A percentile compares a stretch with the other conserved stretches of the same genome.
phyloP scores from a whole-genome alignment of 2,888 invertebrate species.

The Parnassius glacialis region DNA sequence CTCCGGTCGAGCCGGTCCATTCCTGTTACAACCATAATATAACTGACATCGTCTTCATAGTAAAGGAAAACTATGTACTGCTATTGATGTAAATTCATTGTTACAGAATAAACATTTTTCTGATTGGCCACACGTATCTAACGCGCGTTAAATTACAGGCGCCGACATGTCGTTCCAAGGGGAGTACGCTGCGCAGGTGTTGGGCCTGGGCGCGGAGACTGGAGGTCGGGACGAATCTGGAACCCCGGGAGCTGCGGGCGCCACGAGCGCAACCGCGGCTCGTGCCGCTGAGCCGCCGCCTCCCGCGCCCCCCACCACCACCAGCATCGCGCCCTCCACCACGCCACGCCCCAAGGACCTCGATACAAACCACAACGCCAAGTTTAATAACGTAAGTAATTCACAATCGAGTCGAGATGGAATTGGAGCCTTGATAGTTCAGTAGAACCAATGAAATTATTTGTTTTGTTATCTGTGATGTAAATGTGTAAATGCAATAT shows the following conservation, averaged over 20 bases:
- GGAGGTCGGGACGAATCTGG: slow-evolving; percentile 38
- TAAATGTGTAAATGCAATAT: too few species aligned
- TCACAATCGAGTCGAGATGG: too few species aligned
- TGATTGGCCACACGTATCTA: not conserved
- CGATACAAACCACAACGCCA: slow-evolving; percentile 49
- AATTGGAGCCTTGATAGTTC: too few species aligned
- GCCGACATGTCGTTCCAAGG: slow-evolving; percentile 94
- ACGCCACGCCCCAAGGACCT: slow-evolving; percentile 47
- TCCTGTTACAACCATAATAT: too few species aligned
- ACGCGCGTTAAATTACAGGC: slow-evolving; percentile 64
- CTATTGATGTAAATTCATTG: too few species aligned
- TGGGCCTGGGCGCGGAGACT: slow-evolving; percentile 86
- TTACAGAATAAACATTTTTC: too few species aligned
- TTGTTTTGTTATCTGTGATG: too few species aligned
- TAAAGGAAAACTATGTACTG: too few species aligned
- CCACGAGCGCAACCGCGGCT: slow-evolving; percentile 39
- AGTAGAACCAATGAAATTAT: too few species aligned
- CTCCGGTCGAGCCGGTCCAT: too few species aligned
- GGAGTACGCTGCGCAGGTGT: slow-evolving; percentile 94
- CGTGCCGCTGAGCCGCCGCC: slow-evolving; percentile 44
- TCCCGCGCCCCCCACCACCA: slow-evolving; percentile 41
- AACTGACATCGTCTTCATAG: too few species aligned
- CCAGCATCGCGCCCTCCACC: slow-evolving; percentile 30
- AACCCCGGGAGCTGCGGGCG: slow-evolving; percentile 44
- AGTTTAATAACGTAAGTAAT: slow-evolving; percentile 41